phyloP scores from a whole-genome alignment of 2,888 invertebrate genomes.

The Scrobipalpa atriplicella region DNA sequence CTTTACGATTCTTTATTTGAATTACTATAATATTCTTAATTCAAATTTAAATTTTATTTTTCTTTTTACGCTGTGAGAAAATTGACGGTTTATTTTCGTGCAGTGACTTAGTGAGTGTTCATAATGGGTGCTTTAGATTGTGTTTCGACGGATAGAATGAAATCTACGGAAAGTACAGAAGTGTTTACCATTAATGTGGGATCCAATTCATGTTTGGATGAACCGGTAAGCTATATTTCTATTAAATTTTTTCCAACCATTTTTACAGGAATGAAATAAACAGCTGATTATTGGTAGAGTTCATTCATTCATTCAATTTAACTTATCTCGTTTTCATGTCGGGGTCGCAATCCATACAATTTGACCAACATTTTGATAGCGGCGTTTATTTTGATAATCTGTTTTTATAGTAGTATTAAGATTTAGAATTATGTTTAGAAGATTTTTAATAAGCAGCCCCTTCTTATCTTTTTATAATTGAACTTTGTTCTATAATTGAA shows the following conservation, averaged over 20 bases:
- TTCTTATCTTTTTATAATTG: too few species aligned
- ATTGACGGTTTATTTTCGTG: neutral
- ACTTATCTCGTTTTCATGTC: too few species aligned
- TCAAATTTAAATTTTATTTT: neutral
- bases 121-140: constrained; percentile 67
- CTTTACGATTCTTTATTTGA: constrained; percentile 3
- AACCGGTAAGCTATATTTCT: constrained; percentile 50
- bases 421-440: too few species aligned
- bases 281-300: neutral
- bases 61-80: neutral
- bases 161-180: constrained; percentile 66
- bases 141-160: constrained; percentile 56
- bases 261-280: too few species aligned
- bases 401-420: too few species aligned
- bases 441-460: too few species aligned
- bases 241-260: too few species aligned
- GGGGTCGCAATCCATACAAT: too few species aligned
- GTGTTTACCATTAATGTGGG: constrained; percentile 60
- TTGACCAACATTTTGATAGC: too few species aligned
- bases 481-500: too few species aligned
- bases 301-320: too few species aligned
- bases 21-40: neutral
- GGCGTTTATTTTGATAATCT: too few species aligned
- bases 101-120: neutral
- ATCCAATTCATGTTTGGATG: constrained; percentile 58